phyloP scores from a whole-genome alignment of 1,140 invertebrate species.

The Drosophila quadrilineata region DNA sequence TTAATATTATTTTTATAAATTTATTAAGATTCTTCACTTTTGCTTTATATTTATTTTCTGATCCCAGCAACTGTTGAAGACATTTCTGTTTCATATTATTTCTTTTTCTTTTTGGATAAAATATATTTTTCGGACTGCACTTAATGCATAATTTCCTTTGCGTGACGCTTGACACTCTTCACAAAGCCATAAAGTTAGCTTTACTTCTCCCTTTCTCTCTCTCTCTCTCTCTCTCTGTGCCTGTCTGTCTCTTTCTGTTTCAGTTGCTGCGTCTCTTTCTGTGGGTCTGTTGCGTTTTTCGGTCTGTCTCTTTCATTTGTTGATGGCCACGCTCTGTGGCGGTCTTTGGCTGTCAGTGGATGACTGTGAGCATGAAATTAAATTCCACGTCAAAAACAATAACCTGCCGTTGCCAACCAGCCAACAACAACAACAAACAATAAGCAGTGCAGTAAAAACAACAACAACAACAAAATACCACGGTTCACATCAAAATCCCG shows the following conservation, averaged over 20 bases:
- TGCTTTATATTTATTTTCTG: no score
- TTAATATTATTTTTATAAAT: no score
- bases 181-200: constrained; percentile 29
- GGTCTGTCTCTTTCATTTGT: neutral
- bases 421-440: constrained; percentile 13
- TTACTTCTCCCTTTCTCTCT: neutral
- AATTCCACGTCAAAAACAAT: constrained; percentile 75
- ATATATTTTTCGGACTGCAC: constrained; percentile 35
- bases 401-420: constrained; percentile 45
- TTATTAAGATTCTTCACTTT: no score
- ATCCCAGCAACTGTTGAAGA: no score
- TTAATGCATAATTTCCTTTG: constrained; percentile 56
- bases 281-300: neutral
- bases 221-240: neutral
- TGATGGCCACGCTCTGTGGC: no score
- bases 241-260: neutral
- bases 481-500: constrained; percentile 25
- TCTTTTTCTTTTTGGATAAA: no score
- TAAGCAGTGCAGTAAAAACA: constrained; percentile 11
- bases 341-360: neutral
- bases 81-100: no score
- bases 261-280: neutral
- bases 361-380: constrained; percentile 65
- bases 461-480: constrained; percentile 19
- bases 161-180: constrained; percentile 41